Percentiles rank a stretch among this genome's conserved stretches.
Conservation (phyloP, 1,140 invertebrate species). For the Caenorhabditis brenneri region DNA sequence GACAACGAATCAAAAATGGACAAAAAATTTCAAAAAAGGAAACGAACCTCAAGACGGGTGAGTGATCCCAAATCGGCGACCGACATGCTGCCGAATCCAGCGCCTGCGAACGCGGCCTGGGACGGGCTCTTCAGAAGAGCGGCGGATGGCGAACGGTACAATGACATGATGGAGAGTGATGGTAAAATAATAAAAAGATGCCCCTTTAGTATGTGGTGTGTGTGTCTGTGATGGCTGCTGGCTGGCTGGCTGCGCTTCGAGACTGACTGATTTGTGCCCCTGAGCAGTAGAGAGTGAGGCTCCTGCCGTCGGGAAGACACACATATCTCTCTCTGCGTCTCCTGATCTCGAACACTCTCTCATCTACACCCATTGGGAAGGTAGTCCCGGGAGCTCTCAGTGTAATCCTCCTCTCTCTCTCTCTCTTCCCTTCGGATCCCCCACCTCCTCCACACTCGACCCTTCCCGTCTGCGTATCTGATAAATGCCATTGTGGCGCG, state of each 20-base stretch:
- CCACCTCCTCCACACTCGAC: constrained; percentile 5
- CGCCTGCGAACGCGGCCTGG: constrained; percentile 60
- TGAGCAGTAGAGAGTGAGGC: background rate
- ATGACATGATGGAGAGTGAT: constrained; percentile 52
- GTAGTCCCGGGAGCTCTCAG: background rate
- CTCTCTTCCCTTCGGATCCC: too few relatives aligned
- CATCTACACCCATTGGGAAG: background rate
- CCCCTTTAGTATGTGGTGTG: background rate
- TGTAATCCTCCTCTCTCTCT: background rate
- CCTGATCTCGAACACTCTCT: background rate
- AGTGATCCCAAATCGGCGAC: constrained; percentile 69
- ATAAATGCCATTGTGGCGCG: constrained; percentile 28
- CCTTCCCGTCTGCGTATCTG: constrained; percentile 36
- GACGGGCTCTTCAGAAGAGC: constrained; percentile 69
- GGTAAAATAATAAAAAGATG: background rate
- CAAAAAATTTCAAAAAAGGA: background rate
- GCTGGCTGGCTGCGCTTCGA: constrained; percentile 47
- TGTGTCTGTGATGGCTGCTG: constrained; percentile 33
- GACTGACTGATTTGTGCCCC: constrained; percentile 36
- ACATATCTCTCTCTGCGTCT: background rate
- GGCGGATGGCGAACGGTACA: constrained; percentile 64
- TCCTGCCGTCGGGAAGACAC: constrained; percentile 10
- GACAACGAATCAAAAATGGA: constrained; percentile 3
- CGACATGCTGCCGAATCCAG: constrained; percentile 67
- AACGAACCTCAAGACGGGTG: constrained; percentile 65